These are phyloP conservation scores for Scolanthus callimorphus DNA, from an alignment of 92 coral and sea anemone species.

Conservation along the genomic window DNA sequence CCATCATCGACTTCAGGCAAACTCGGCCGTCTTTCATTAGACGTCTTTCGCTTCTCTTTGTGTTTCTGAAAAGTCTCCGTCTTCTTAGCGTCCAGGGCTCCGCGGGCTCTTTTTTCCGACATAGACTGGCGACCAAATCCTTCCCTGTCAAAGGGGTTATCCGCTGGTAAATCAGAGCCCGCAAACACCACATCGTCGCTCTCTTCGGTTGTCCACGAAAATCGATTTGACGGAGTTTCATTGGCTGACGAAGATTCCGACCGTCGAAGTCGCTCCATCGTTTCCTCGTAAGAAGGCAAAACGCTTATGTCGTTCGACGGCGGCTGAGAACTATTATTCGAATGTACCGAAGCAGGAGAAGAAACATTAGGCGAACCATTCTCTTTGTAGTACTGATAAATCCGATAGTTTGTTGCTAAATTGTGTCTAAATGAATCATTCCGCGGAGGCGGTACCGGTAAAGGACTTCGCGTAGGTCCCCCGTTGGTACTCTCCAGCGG, in stretches of 20 bases:
- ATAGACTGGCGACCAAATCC: conserved; percentile 95
- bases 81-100: conserved; percentile 81
- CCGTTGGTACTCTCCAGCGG: conserved; percentile 66
- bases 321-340: not conserved
- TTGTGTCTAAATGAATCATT: conserved; percentile 59
- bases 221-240: conserved; percentile 4
- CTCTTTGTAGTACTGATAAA: conserved; percentile 27
- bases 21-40: conserved; percentile 3
- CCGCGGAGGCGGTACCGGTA: conserved; percentile 93
- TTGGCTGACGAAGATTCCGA: conserved; percentile 1
- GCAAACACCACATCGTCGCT: conserved; percentile 43
- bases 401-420: conserved; percentile 20
- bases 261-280: conserved; percentile 31
- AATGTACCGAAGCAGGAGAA: conserved; percentile 11
- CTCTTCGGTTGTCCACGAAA: conserved; percentile 13
- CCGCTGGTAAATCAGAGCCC: conserved; percentile 37
- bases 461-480: conserved; percentile 34
- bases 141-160: conserved; percentile 82
- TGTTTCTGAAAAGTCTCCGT: conserved; percentile 73
- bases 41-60: conserved; percentile 55
- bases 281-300: conserved; percentile 47
- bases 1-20: conserved; percentile 3
- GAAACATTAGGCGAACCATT: conserved; percentile 29
- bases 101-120: conserved; percentile 94
- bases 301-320: not conserved